Conservation (phyloP, 1,140 invertebrate genomes). For the Bombus waltoni region DNA sequence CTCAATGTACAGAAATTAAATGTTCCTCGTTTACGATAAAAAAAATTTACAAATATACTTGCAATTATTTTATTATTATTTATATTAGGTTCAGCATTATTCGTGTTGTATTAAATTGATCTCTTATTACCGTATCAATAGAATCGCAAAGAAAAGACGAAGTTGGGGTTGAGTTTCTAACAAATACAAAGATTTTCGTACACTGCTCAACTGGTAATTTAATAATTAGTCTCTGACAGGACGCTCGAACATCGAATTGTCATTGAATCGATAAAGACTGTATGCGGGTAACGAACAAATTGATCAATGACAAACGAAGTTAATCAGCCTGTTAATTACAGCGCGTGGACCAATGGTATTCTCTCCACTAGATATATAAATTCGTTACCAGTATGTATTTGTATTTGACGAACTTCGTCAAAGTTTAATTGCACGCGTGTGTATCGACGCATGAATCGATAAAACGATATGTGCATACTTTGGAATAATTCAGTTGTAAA, state of each 20-base stretch:
- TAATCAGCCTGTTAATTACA: conserved; percentile 16
- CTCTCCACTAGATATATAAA: background rate
- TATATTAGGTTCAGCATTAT: too few relatives aligned
- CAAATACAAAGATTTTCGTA: background rate
- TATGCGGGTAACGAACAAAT: background rate
- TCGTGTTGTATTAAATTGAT: too few relatives aligned
- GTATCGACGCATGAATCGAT: background rate
- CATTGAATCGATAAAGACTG: background rate
- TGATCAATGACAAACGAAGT: conserved; percentile 10
- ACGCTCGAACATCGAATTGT: background rate
- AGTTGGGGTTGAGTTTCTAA: background rate
- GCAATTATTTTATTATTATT: too few relatives aligned
- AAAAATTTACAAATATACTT: too few relatives aligned
- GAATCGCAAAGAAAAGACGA: background rate
- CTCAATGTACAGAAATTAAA: too few relatives aligned
- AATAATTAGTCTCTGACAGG: background rate
- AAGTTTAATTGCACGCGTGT: background rate
- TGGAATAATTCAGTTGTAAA: background rate
- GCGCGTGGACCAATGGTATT: background rate
- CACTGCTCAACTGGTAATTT: background rate
- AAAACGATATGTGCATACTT: background rate
- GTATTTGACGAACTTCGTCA: background rate
- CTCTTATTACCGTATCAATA: background rate
- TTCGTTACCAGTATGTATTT: background rate
- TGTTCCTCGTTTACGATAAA: too few relatives aligned